Evolutionary conservation across 2,113 vertebrate genomes (phyloP), one percentile per base, ranked within the genome.

Genomic region (Thinocorus orbignyianus): DNA sequence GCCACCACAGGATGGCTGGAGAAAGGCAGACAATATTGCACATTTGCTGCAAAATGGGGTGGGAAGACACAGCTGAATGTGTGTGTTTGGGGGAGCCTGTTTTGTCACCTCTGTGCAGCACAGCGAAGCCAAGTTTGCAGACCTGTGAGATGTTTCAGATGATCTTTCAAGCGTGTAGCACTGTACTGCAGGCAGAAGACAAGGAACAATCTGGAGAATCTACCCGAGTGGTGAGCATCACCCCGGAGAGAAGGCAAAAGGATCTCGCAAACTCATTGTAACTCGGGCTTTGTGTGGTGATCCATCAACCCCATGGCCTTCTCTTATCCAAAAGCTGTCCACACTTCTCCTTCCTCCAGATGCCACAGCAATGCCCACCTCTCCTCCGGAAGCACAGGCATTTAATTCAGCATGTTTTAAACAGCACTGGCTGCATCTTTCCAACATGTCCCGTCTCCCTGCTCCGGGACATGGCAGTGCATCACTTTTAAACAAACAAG

Each of bases 291-390:
- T 31, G 7, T 0, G 2, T 6, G 39, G 12, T 0, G 1, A 79
- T 17, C 18, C 3, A 1, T 24, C 69, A 39, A 7, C 24, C 30
- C 51, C 2, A 10, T 0, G 1, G 52, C 24, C 44, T 8, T 13
- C 4, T 28, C 52, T 62, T 3, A 19, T 48, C 77, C 88, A 7
- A 81, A 72, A 88, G 17, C 61, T 46, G 62, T 1, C 78, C 7
- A 7, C 26, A 1, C 13, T 24, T 77, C 42, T n/a, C 23, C 18
- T 8, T 31, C 13, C 66, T 6, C 5, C 66, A n/a, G 74, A 28
- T 57, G 55, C 78, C 4, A 0, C 54, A 37, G 62, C 60, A 11
- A 7, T 15, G 62, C 24, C 51, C 4, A 2, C 10, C 48, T 55
- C 51, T 30, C 48, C 68, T 25, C 68, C 0, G 22, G 66, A 42